phyloP scores from a whole-genome alignment of 2,113 vertebrate species.

The Anolis carolinensis region DNA sequence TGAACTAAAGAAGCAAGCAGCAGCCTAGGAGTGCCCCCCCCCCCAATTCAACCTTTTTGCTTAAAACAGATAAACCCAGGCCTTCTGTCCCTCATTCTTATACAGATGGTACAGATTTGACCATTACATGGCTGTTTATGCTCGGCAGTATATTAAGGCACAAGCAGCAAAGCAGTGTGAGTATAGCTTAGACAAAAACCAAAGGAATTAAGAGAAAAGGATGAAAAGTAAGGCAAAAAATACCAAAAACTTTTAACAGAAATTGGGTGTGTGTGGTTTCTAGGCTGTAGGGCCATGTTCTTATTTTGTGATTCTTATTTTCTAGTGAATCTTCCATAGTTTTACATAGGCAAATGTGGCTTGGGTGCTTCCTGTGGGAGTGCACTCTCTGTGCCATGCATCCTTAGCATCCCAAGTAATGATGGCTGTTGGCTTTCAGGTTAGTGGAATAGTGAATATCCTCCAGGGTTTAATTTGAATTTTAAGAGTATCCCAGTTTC shows the following conservation, averaged over 20 bases:
- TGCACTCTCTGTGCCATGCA: background rate
- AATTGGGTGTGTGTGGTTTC: no score
- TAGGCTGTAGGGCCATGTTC: no score
- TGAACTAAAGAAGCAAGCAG: background rate
- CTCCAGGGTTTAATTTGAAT: no score
- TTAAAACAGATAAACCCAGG: slow-evolving; percentile 4
- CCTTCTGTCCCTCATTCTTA: slow-evolving; percentile 4
- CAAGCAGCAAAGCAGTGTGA: background rate
- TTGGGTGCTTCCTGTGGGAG: no score
- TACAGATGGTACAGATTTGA: slow-evolving; percentile 26
- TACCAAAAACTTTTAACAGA: no score
- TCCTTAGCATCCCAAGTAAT: background rate
- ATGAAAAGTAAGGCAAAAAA: no score
- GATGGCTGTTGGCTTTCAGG: no score
- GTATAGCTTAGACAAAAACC: no score
- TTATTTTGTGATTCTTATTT: no score
- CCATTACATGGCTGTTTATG: slow-evolving; percentile 4
- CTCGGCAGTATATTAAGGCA: background rate
- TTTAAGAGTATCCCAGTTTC: no score
- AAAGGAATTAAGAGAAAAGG: background rate
- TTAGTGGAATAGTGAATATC: no score
- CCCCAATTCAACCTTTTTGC: background rate
- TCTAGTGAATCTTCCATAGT: background rate
- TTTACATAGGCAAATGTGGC: background rate
- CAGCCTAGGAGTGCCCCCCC: background rate